phyloP scores from a whole-genome alignment of 2,888 invertebrate species.

The Melolontha melolontha region DNA sequence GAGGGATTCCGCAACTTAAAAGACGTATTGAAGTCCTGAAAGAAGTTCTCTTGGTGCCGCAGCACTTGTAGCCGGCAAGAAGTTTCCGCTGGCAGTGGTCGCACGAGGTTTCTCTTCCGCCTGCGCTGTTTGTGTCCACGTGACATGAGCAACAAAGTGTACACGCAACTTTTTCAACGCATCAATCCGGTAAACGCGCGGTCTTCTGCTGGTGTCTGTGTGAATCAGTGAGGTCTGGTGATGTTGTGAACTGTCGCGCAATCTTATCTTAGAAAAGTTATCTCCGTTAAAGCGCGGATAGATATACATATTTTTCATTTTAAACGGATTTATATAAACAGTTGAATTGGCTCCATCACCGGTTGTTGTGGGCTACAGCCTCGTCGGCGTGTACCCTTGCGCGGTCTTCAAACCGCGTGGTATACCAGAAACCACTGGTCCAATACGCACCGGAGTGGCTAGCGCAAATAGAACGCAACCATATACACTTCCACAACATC shows the following conservation, averaged over 20 bases:
- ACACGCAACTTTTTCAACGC: slow-evolving; percentile 54
- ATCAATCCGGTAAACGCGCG: slow-evolving; percentile 46
- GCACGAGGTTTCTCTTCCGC: slow-evolving; percentile 50
- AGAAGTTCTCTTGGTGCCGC: neutral
- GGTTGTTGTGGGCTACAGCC: slow-evolving; percentile 68
- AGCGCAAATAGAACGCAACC: slow-evolving; percentile 50
- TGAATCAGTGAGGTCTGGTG: slow-evolving; percentile 48
- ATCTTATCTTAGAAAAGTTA: slow-evolving; percentile 26
- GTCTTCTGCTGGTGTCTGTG: slow-evolving; percentile 47
- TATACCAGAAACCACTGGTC: slow-evolving; percentile 50
- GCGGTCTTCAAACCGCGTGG: slow-evolving; percentile 67
- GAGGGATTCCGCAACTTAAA: slow-evolving; percentile 39
- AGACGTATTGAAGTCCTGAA: slow-evolving; percentile 4
- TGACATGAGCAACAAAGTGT: slow-evolving; percentile 63
- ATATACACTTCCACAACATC: slow-evolving; percentile 50
- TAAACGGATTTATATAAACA: slow-evolving; percentile 53
- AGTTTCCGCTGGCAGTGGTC: slow-evolving; percentile 38
- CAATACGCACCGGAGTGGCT: slow-evolving; percentile 51
- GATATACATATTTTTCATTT: slow-evolving; percentile 38
- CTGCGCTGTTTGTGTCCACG: slow-evolving; percentile 58
- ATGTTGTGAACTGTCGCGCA: slow-evolving; percentile 47
- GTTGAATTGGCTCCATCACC: slow-evolving; percentile 66
- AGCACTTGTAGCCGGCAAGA: slow-evolving; percentile 32
- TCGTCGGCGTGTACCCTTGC: slow-evolving; percentile 70
- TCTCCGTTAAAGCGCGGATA: slow-evolving; percentile 15